These are phyloP conservation scores for Drosophila prolongata DNA, from an alignment of 2,888 invertebrate species.

Conservation along the genomic window DNA sequence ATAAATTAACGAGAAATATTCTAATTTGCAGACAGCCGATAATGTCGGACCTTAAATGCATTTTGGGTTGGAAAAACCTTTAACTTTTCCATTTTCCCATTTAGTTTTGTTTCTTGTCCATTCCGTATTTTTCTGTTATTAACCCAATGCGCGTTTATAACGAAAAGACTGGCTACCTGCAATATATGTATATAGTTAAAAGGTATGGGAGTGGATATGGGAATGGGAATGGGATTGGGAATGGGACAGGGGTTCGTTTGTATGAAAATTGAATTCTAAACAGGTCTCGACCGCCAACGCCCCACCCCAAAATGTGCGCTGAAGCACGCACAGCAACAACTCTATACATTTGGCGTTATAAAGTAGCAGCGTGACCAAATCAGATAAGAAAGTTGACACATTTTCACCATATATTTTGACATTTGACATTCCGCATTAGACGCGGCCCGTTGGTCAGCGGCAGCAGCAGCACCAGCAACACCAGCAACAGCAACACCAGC, in stretches of 20 bases:
- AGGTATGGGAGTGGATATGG: constrained; percentile 16
- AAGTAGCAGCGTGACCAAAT: constrained; percentile 84
- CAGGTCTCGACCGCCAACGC: constrained; percentile 76
- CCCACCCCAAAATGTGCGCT: constrained; percentile 65
- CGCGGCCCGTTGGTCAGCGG: constrained; percentile 77
- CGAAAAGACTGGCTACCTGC: constrained; percentile 62
- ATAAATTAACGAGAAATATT: constrained; percentile 73
- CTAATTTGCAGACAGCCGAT: constrained; percentile 63
- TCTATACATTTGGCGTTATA: constrained; percentile 76
- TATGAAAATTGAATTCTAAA: constrained; percentile 80
- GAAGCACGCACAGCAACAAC: constrained; percentile 71
- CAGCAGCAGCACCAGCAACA: constrained; percentile 14
- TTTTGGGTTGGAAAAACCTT: constrained; percentile 16
- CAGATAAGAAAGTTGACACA: constrained; percentile 84
- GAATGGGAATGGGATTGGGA: constrained; percentile 25
- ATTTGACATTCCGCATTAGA: constrained; percentile 84
- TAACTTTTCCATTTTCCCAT: constrained; percentile 8
- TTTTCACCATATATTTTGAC: constrained; percentile 85
- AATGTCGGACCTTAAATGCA: constrained; percentile 32
- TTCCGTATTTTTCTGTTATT: constrained; percentile 61
- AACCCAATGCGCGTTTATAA: constrained; percentile 62
- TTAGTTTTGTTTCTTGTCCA: constrained; percentile 1
- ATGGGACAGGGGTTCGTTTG: constrained; percentile 61
- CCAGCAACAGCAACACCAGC: constrained; percentile 14
- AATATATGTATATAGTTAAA: constrained; percentile 35